Evolutionary conservation across 2,888 invertebrate genomes (phyloP).

Genomic region (Liopterus haemorrhoidalis): DNA sequence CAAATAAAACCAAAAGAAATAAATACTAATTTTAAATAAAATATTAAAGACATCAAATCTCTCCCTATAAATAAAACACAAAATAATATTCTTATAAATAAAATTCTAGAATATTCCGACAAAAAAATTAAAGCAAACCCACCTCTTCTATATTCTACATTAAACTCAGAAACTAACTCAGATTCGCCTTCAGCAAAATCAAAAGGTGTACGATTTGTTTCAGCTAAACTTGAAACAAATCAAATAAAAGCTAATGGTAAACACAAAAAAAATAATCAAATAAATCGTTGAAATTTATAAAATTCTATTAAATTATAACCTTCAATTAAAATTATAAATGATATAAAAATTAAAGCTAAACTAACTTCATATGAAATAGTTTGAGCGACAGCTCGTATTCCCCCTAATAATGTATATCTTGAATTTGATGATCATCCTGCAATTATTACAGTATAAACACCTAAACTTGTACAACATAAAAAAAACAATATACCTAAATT

Average conservation of each 20-base stretch:
- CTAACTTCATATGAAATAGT: slow-evolving; percentile 74
- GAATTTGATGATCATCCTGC: slow-evolving; percentile 67
- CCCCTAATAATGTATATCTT: slow-evolving; percentile 64
- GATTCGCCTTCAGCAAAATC: slow-evolving; percentile 76
- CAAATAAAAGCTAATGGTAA: slow-evolving; percentile 46
- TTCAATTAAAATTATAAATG: slow-evolving; percentile 53
- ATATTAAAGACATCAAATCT: slow-evolving; percentile 46
- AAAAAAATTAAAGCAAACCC: slow-evolving; percentile 70
- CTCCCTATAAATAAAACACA: slow-evolving; percentile 53
- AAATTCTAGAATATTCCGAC: slow-evolving; percentile 62
- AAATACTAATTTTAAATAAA: slow-evolving; percentile 53
- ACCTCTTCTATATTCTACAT: slow-evolving; percentile 67
- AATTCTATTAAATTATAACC: slow-evolving; percentile 52
- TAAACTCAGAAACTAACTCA: slow-evolving; percentile 74
- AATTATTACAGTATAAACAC: slow-evolving; percentile 59
- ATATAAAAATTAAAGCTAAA: slow-evolving; percentile 59
- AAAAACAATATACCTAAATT: slow-evolving; percentile 58
- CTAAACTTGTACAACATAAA: slow-evolving; percentile 58
- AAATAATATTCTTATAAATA: slow-evolving; percentile 61
- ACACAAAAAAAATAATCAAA: slow-evolving; percentile 53
- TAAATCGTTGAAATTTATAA: slow-evolving; percentile 47
- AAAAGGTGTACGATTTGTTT: slow-evolving; percentile 69
- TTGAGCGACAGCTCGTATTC: slow-evolving; percentile 63
- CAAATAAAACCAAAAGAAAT: slow-evolving; percentile 60
- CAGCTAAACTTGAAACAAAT: slow-evolving; percentile 58